These are phyloP conservation scores for Haliclona indistincta DNA, from an alignment of 37 sponge, comb jelly and placozoan genomes.

Conservation along the genomic window DNA sequence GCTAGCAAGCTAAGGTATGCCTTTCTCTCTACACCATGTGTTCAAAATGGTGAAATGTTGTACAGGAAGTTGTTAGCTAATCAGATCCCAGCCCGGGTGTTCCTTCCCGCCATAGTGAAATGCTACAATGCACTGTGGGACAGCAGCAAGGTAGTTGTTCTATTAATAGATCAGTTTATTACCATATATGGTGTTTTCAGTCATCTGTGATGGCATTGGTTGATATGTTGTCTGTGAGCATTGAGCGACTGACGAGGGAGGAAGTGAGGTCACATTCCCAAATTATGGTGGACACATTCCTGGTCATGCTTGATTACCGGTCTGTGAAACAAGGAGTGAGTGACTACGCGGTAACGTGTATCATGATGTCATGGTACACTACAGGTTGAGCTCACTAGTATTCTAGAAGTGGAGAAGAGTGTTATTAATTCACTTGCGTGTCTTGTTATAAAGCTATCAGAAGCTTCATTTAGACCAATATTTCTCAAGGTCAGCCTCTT, in stretches of 20 bases:
- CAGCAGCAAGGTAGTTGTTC: conserved; percentile 28
- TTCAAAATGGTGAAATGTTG: background rate
- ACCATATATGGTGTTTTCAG: conserved; percentile 7
- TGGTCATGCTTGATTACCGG: conserved; percentile 54
- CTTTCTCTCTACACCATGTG: background rate
- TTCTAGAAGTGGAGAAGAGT: conserved; percentile 55
- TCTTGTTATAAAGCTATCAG: conserved; percentile 83
- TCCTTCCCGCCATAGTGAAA: conserved; percentile 45
- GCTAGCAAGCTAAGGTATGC: conserved; percentile 17
- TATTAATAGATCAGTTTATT: background rate
- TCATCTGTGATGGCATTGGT: conserved; percentile 46
- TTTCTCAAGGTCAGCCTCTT: conserved; percentile 55
- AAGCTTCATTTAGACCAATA: conserved; percentile 72
- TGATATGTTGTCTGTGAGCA: conserved; percentile 36
- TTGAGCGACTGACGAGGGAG: conserved; percentile 24
- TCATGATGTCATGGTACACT: background rate
- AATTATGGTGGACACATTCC: conserved; percentile 45
- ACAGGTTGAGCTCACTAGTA: conserved; percentile 9
- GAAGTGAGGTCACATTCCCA: conserved; percentile 35
- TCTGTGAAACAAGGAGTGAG: background rate
- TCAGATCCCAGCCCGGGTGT: conserved; percentile 43
- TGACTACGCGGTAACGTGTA: background rate
- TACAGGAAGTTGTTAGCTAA: conserved; percentile 31
- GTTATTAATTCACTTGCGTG: conserved; percentile 32
- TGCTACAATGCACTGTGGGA: conserved; percentile 10